Percentiles rank a stretch among this genome's conserved stretches.
Evolutionary conservation across 2,888 invertebrate genomes (phyloP).

Genomic region (Hyalella azteca): DNA sequence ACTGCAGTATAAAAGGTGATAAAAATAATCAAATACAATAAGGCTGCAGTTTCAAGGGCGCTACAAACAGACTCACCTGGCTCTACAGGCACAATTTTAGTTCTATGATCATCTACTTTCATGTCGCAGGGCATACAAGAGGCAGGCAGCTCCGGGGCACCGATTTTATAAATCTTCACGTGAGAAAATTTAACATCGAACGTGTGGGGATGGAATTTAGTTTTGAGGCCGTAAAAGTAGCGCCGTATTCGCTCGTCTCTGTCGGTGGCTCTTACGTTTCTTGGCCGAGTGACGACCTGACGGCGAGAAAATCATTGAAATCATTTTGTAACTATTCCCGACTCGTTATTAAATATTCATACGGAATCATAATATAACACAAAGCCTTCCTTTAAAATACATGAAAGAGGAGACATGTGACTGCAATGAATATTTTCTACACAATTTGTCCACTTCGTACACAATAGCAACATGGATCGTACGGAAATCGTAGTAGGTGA

Average conservation of each 20-base stretch:
- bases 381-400: too few species aligned
- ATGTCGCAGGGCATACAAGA: slow-evolving; percentile 97
- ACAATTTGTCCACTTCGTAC: too few species aligned
- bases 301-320: background rate
- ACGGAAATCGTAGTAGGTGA: too few species aligned
- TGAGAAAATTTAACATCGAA: slow-evolving; percentile 74
- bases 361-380: too few species aligned
- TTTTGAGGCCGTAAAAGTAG: slow-evolving; percentile 86
- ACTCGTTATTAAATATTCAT: too few species aligned
- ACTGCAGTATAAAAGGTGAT: too few species aligned
- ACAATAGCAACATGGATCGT: too few species aligned
- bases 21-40: too few species aligned
- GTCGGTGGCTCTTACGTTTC: slow-evolving; percentile 73
- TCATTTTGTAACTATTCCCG: too few species aligned
- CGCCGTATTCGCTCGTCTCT: slow-evolving; percentile 84
- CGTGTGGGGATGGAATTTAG: slow-evolving; percentile 83
- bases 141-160: slow-evolving; percentile 89
- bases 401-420: too few species aligned
- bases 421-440: too few species aligned
- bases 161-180: slow-evolving; percentile 87
- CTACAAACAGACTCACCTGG: slow-evolving; percentile 71
- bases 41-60: too few species aligned
- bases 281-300: slow-evolving; percentile 86
- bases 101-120: slow-evolving; percentile 85
- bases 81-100: slow-evolving; percentile 82